Percentiles rank a stretch among this genome's conserved stretches.
Conservation (phyloP, 2,888 invertebrate genomes). For the Ophion ventricosus region DNA sequence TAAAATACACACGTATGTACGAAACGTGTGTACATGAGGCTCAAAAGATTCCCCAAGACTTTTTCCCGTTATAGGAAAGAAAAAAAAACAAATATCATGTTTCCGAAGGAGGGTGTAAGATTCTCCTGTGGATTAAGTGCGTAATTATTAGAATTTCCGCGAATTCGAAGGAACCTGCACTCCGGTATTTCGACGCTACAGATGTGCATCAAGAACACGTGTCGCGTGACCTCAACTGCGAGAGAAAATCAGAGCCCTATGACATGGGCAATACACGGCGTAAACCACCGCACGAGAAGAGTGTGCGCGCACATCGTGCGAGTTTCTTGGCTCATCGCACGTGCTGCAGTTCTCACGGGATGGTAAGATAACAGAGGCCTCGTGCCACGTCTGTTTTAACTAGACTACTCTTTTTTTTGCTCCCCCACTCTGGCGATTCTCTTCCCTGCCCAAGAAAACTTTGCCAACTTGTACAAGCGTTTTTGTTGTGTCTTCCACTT, state of each 20-base stretch:
- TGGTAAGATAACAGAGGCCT: constrained; percentile 56
- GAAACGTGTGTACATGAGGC: neutral
- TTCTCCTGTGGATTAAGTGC: neutral
- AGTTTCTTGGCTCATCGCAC: constrained; percentile 61
- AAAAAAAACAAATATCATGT: neutral
- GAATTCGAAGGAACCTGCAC: neutral
- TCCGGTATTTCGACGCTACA: neutral
- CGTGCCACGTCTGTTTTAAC: constrained; percentile 60
- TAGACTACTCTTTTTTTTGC: constrained; percentile 53
- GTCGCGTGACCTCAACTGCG: constrained; percentile 36
- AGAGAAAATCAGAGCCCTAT: constrained; percentile 1
- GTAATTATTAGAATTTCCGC: neutral
- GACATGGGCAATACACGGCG: neutral
- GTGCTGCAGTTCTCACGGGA: constrained; percentile 70
- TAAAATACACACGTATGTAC: neutral
- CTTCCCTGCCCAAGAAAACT: constrained; percentile 11
- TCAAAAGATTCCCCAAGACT: neutral
- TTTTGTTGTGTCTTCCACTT: constrained; percentile 15
- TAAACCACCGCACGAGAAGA: constrained; percentile 30
- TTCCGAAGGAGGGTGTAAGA: neutral
- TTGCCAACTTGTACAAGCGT: constrained; percentile 5
- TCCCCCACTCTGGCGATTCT: neutral
- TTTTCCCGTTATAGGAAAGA: neutral
- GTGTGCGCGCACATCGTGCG: constrained; percentile 18
- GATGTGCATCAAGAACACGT: constrained; percentile 28